phyloP scores from a whole-genome alignment of 2,888 invertebrate species.

The Eudemis profundana region DNA sequence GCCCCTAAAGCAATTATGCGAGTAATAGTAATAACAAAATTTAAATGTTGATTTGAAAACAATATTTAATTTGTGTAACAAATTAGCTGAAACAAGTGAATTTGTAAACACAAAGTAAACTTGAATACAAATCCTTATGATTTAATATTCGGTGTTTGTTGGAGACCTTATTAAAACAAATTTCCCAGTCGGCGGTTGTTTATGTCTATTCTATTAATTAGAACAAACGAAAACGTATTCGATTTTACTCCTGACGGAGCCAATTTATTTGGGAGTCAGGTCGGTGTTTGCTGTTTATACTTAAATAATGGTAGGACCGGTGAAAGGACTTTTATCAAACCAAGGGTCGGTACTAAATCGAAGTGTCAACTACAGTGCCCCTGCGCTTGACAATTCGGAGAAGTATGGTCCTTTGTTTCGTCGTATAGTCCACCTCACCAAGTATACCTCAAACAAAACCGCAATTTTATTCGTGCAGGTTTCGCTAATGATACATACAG shows the following conservation, averaged over 20 bases:
- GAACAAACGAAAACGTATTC: conserved; percentile 39
- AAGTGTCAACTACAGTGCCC: conserved; percentile 76
- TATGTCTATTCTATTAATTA: conserved; percentile 43
- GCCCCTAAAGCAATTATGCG: not conserved
- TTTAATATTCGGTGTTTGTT: conserved; percentile 23
- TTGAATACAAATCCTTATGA: conserved; percentile 9
- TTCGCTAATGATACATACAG: conserved; percentile 4
- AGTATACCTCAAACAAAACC: conserved; percentile 31
- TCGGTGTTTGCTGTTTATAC: conserved; percentile 49
- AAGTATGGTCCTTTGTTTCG: conserved; percentile 75
- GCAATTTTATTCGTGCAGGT: conserved; percentile 15
- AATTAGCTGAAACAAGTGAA: conserved; percentile 5
- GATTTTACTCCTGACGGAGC: conserved; percentile 37
- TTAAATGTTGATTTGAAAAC: conserved; percentile 4
- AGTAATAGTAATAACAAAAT: conserved; percentile 7
- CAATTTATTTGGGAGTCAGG: conserved; percentile 52
- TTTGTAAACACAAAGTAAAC: conserved; percentile 3
- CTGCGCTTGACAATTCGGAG: conserved; percentile 77
- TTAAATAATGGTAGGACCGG: conserved; percentile 69
- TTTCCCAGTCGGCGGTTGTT: conserved; percentile 26
- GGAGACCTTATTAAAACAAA: conserved; percentile 35
- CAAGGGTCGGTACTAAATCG: conserved; percentile 80
- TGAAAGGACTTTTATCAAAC: conserved; percentile 76
- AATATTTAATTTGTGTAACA: conserved; percentile 1
- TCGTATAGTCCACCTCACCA: conserved; percentile 47